Percentiles rank a stretch among this genome's conserved stretches.
Evolutionary conservation across 2,797 vertebrate genomes (phyloP).

Genomic region (Echiichthys vipera): DNA sequence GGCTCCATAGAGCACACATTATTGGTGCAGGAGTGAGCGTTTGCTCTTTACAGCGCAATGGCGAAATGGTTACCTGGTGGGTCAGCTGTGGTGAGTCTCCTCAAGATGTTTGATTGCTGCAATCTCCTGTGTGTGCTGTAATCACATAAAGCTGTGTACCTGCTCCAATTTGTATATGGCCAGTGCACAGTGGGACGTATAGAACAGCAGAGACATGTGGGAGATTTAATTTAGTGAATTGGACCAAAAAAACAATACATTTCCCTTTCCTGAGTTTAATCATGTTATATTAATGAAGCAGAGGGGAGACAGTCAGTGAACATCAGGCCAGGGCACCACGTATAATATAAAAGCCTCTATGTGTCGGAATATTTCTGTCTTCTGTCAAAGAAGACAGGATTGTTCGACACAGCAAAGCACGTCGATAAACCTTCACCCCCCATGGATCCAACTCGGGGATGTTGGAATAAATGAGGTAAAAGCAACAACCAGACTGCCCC

Average conservation of each 20-base stretch:
- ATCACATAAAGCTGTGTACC: slow-evolving; percentile 76
- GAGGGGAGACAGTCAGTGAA: background rate
- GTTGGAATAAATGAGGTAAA: background rate
- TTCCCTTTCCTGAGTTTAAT: background rate
- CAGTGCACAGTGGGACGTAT: slow-evolving; percentile 35
- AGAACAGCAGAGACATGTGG: slow-evolving; percentile 25
- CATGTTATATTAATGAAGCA: background rate
- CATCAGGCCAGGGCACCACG: background rate
- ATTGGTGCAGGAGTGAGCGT: slow-evolving; percentile 39
- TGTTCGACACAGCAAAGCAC: background rate
- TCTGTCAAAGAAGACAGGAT: background rate
- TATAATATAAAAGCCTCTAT: background rate
- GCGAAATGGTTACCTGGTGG: slow-evolving; percentile 69
- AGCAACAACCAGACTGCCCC: background rate
- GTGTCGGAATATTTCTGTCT: background rate
- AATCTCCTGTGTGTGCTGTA: slow-evolving; percentile 71
- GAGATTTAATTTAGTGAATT: slow-evolving; percentile 37
- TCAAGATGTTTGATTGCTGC: slow-evolving; percentile 78
- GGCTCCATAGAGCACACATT: slow-evolving; percentile 44
- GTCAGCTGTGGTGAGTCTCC: slow-evolving; percentile 64
- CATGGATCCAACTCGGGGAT: background rate
- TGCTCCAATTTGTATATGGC: slow-evolving; percentile 53
- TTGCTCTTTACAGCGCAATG: slow-evolving; percentile 44
- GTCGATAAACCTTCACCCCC: background rate
- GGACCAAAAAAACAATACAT: slow-evolving; percentile 19